These are phyloP conservation scores for Elegia similella DNA, from an alignment of 2,888 invertebrate genomes.

Conservation along the genomic window DNA sequence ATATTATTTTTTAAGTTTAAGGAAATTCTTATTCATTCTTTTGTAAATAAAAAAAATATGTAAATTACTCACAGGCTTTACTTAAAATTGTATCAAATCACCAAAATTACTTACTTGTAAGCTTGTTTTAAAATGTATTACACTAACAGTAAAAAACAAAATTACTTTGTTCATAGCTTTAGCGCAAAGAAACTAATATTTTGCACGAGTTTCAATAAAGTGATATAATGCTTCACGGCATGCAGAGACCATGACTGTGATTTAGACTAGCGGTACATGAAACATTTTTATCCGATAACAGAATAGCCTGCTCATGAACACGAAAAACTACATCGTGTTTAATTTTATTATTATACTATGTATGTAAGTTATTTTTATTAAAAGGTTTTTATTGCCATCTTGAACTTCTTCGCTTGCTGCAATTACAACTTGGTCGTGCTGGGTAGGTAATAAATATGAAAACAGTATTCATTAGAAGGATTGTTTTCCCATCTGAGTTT, in stretches of 20 bases:
- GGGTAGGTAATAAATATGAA: no score
- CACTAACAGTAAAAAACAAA: neutral
- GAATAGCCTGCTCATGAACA: neutral
- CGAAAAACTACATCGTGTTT: conserved; percentile 2
- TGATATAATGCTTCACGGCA: neutral
- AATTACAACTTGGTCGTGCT: no score
- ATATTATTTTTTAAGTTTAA: no score
- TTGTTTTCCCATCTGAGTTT: no score
- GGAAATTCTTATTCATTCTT: no score
- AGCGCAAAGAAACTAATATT: no score
- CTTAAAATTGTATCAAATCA: neutral
- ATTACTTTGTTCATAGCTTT: conserved; percentile 1
- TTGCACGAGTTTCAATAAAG: neutral
- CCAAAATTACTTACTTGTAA: conserved; percentile 27
- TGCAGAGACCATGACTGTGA: conserved; percentile 9
- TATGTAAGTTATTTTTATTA: no score
- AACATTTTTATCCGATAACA: conserved; percentile 5
- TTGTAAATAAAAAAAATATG: no score
- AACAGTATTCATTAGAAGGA: no score
- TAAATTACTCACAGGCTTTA: no score
- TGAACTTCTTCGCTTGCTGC: no score
- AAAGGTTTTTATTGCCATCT: no score
- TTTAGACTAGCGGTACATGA: conserved; percentile 3
- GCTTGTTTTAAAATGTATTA: conserved; percentile 19
- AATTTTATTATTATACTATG: neutral